phyloP scores from a whole-genome alignment of 2,888 invertebrate genomes.

The Melanchra persicariae region DNA sequence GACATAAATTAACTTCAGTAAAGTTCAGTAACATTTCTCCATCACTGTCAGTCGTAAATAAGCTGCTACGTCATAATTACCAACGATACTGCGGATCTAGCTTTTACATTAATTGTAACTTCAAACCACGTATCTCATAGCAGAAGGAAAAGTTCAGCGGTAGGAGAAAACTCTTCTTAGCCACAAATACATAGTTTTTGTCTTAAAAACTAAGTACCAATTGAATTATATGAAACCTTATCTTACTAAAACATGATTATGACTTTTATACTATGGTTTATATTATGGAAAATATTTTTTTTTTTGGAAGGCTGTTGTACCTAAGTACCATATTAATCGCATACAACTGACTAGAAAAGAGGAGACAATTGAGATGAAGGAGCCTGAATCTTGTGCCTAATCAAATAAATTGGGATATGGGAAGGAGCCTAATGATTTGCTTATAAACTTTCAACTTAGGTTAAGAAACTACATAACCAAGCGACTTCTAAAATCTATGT shows the following conservation, averaged over 20 bases:
- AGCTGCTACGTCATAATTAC: slow-evolving; percentile 42
- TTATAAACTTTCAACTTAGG: neutral
- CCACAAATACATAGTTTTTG: neutral
- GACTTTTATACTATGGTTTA: neutral
- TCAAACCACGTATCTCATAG: slow-evolving; percentile 29
- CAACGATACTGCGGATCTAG: neutral
- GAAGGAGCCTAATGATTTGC: neutral
- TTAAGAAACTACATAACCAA: neutral
- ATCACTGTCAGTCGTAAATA: slow-evolving; percentile 36
- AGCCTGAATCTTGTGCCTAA: no score
- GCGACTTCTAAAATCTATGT: neutral
- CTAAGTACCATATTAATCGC: no score
- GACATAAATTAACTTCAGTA: slow-evolving; percentile 23
- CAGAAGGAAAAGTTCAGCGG: neutral
- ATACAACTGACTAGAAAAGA: neutral
- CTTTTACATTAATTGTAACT: slow-evolving; percentile 38
- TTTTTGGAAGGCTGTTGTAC: no score
- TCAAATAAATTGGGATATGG: no score
- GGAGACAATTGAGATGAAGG: neutral
- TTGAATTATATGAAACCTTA: neutral
- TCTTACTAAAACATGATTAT: neutral
- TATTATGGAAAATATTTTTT: no score
- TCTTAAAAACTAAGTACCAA: neutral
- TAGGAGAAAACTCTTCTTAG: neutral
- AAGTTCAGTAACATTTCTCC: slow-evolving; percentile 22